phyloP scores from a whole-genome alignment of 2,113 vertebrate genomes.

The Conger conger region DNA sequence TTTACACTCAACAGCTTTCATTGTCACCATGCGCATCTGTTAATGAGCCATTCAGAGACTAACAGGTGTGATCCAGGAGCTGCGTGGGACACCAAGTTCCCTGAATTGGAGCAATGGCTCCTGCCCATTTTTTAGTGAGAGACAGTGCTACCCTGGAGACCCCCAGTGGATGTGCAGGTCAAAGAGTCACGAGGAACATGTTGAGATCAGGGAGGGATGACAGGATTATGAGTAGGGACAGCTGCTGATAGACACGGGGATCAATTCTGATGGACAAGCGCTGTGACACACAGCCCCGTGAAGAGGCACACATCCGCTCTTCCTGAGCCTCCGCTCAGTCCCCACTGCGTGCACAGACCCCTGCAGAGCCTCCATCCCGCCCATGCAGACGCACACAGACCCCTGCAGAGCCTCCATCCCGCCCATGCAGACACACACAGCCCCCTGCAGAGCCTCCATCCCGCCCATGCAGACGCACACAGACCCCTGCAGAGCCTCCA shows the following conservation, averaged over 20 bases:
- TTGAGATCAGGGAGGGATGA: neutral
- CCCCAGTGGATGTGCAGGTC: neutral
- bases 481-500: no score
- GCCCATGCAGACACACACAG: no score
- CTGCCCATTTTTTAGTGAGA: neutral
- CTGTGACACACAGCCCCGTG: no score
- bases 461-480: no score
- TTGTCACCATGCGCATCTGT: neutral
- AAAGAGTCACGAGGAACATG: neutral
- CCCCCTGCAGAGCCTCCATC: no score
- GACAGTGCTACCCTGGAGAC: neutral
- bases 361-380: neutral
- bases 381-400: neutral
- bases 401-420: neutral
- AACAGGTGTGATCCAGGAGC: neutral
- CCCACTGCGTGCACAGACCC: no score
- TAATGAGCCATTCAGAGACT: neutral
- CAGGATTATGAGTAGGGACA: no score
- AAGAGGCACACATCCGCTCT: no score
- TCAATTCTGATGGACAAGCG: no score
- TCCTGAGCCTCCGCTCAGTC: no score
- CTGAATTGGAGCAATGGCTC: neutral
- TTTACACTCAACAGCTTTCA: neutral
- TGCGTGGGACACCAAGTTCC: neutral
- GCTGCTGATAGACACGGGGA: no score